phyloP scores from a whole-genome alignment of 2,797 vertebrate species.

The Enteromius paludinosus region DNA sequence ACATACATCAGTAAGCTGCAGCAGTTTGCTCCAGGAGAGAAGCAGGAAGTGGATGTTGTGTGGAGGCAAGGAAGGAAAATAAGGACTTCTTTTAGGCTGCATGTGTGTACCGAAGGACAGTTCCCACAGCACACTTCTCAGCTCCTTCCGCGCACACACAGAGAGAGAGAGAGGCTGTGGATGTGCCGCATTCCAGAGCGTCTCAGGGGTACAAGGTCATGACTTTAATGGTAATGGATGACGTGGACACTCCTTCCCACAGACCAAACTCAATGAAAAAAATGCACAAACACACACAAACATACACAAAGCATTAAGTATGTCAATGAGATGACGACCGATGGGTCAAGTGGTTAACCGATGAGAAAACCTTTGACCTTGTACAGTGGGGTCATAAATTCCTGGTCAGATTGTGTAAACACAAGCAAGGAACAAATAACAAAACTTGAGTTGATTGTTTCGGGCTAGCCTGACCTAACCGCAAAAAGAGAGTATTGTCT shows the following conservation, averaged over 20 bases:
- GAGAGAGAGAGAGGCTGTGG: not conserved
- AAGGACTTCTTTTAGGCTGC: conserved; percentile 32
- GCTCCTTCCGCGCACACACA: conserved; percentile 31
- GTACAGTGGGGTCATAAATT: conserved; percentile 47
- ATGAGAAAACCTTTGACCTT: conserved; percentile 51
- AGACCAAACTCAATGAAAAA: conserved; percentile 17
- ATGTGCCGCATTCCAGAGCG: conserved; percentile 42
- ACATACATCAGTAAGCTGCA: not conserved
- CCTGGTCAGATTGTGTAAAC: conserved; percentile 44
- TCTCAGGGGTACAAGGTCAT: conserved; percentile 47
- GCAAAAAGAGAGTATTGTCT: conserved; percentile 39
- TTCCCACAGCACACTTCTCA: conserved; percentile 57
- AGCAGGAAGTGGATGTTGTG: conserved; percentile 48
- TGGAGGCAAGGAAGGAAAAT: conserved; percentile 40
- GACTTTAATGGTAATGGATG: conserved; percentile 52
- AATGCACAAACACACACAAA: conserved; percentile 21
- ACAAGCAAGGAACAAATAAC: conserved; percentile 58
- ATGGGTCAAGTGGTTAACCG: conserved; percentile 51
- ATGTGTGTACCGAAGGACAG: conserved; percentile 20
- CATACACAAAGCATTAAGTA: conserved; percentile 44
- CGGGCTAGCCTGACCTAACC: conserved; percentile 43
- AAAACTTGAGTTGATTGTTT: conserved; percentile 50
- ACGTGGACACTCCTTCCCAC: conserved; percentile 43
- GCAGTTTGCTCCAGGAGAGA: conserved; percentile 24
- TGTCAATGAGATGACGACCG: conserved; percentile 39